Evolutionary conservation across 2,797 vertebrate species (phyloP), one percentile per base, ranked within the genome.

Genomic region (Bovichtus variegatus): DNA sequence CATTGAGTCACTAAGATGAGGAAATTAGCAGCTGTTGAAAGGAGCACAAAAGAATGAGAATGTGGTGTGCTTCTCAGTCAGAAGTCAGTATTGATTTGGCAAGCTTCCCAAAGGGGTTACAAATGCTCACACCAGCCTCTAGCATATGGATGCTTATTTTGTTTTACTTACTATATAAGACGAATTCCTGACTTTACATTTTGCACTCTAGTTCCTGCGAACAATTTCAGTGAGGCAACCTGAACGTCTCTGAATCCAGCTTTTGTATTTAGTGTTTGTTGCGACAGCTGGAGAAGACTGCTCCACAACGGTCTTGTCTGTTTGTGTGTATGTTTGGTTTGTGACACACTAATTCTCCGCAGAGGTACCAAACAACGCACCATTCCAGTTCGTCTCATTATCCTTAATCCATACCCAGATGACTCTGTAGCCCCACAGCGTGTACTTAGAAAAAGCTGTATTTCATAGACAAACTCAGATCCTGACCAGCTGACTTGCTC

Each of bases 201-300:
- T 67, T 47, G 40, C 46, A 21, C 12, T 41, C 19, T 13, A 53
- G 29, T 55, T 21, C 53, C 34, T 40, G 29, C 11, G 55, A 40
- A 63, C 61, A 71, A 61, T 64, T 58, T 18, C 59, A 51, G 50
- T 51, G n/a, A 79, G 23, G 27, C 49, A 34, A 51, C 21, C n/a
- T 64, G 31, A 53, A 80, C 40, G 36, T 71, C 57, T 18, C 66
- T 76, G 44, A 87, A 59, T 76, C 49, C 47, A 60, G 41, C 57
- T 23, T 84, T 79, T 83, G 78, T 74, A 9, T 82, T 78, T n/a
- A 19, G 70, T 80, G 77, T 90, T 86, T 90, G 85, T 87, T 85
- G 65, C 81, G 83, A 89, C 88, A 93, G 90, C 90, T 89, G 91
- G 34, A 75, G 75, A 47, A 11, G 57, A 61, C 55, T 43, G 16